phyloP scores from a whole-genome alignment of 2,888 invertebrate species.

The Ariolimax columbianus region DNA sequence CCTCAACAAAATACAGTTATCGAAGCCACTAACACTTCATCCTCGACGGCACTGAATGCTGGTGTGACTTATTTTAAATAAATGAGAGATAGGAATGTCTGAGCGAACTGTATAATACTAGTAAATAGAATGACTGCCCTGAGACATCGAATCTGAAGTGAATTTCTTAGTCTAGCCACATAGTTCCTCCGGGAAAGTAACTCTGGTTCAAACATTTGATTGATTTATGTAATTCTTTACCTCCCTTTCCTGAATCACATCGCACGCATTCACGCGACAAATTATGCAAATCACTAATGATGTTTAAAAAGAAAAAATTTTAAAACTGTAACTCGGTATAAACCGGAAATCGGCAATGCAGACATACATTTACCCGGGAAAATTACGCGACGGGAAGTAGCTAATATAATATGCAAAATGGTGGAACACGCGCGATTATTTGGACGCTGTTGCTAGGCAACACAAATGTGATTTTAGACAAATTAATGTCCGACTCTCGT shows the following conservation, averaged over 20 bases:
- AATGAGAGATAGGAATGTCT: too few species aligned
- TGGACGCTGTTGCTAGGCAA: constrained; percentile 2
- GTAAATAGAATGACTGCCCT: too few species aligned
- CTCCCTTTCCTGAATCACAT: not conserved
- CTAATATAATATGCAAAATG: not conserved
- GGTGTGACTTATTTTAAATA: too few species aligned
- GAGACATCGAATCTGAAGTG: too few species aligned
- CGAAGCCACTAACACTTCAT: too few species aligned
- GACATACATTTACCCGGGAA: not conserved
- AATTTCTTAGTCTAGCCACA: too few species aligned
- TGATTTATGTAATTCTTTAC: not conserved
- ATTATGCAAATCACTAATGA: not conserved
- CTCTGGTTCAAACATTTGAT: too few species aligned
- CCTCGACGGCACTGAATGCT: too few species aligned
- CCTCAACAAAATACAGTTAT: too few species aligned
- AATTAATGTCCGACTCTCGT: not conserved
- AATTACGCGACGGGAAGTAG: not conserved
- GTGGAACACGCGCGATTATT: not conserved
- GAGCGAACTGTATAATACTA: too few species aligned
- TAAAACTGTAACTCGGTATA: not conserved
- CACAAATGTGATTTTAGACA: not conserved
- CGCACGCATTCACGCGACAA: not conserved
- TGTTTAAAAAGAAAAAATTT: not conserved
- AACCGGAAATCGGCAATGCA: not conserved
- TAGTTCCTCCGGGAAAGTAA: too few species aligned